phyloP scores from a whole-genome alignment of 1,140 invertebrate species.

The Hesperophylax magnus region DNA sequence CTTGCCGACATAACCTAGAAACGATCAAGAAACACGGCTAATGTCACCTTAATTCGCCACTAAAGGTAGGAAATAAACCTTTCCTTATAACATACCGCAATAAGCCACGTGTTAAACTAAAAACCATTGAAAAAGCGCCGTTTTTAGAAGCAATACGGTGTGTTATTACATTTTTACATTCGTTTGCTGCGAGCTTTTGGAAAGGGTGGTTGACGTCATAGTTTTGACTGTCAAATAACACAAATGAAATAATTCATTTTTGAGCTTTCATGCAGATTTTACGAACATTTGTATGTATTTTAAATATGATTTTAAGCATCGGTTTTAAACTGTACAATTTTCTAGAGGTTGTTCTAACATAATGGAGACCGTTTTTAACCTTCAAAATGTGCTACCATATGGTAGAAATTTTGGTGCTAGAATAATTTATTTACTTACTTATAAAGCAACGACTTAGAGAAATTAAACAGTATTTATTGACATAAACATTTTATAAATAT shows the following conservation, averaged over 20 bases:
- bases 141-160: neutral
- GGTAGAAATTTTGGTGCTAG: neutral
- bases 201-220: neutral
- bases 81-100: neutral
- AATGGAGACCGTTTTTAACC: neutral
- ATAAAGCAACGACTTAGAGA: neutral
- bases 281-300: neutral
- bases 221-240: neutral
- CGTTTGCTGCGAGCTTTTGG: neutral
- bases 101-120: no score
- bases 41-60: conserved; percentile 6
- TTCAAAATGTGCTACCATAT: conserved; percentile 3
- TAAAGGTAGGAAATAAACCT: neutral
- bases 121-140: neutral
- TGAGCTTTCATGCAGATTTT: neutral
- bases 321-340: no score
- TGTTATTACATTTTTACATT: neutral
- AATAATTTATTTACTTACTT: neutral
- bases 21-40: neutral
- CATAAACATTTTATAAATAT: neutral
- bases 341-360: neutral
- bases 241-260: neutral
- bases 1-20: conserved; percentile 7
- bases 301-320: neutral
- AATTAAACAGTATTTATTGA: neutral